Base-by-base conservation (phyloP, 2,797 vertebrate species). In the Sternarchorhynchus goeldii region DNA sequence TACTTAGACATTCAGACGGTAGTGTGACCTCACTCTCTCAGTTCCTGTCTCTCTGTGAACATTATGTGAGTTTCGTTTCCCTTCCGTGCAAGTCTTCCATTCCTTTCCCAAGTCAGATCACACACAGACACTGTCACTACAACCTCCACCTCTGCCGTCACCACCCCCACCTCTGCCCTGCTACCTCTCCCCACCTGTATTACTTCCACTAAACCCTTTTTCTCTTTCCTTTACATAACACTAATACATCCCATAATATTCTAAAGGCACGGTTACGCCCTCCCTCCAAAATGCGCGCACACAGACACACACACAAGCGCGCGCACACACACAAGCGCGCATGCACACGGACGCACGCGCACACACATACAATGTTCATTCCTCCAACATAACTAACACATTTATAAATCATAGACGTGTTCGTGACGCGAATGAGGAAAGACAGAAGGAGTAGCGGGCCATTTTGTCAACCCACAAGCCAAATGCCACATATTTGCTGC, bases 401-500 rank as follows among this genome's bases (percentile, higher is more conserved):
- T 91, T 77, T 77, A 90, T 89, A 85, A 91, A 89, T 86, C 78
- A 91, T 88, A 78, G 88, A 57, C 64, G 73, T 71, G 76, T 29
- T 25, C 29, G 14, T 75, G 82, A 81, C 53, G 20, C 20, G 21
- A 10, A 34, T 32, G 17, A 25, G 12, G 45, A 12, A 50, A 34
- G 32, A 53, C 55, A 55, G 8, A 31, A 34, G 78, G 65, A 79
- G 20, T 64, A 63, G 55, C 57, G 55, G 53, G 57, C 18, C 56
- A 50, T 32, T 50, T 69, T 50, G 31, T n/a, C 50, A 57, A 31
- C 50, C 10, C 31, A 36, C 53, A 32, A 70, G 21, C 16, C 17
- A 68, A 68, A 53, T 16, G 41, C 65, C 65, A 67, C 39, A 41
- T 34, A 50, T 2, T 58, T 32, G 1, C 53, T 57, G 53, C 29